Percentiles rank a stretch among this genome's conserved stretches.
phyloP scores from a whole-genome alignment of 2,113 vertebrate genomes.

The Lagopus muta region DNA sequence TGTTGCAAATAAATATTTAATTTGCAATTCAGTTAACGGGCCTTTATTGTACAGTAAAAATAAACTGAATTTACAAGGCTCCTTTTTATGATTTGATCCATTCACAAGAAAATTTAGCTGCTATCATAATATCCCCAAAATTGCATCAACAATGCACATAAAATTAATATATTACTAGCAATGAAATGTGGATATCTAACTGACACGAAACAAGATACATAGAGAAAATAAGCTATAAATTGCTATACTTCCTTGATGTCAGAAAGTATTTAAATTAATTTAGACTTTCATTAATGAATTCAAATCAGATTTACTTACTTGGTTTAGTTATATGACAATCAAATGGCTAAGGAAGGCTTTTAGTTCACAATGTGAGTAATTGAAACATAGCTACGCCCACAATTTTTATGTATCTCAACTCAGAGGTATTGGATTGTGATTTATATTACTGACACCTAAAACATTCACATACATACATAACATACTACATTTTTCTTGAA shows the following conservation, averaged over 20 bases:
- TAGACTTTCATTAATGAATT: conserved; percentile 47
- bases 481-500: not conserved
- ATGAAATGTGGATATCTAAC: not conserved
- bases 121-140: conserved; percentile 2
- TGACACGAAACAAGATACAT: conserved; percentile 3
- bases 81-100: conserved; percentile 52
- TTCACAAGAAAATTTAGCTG: conserved; percentile 36
- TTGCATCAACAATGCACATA: conserved; percentile 23
- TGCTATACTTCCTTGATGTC: not conserved
- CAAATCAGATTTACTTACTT: conserved; percentile 50
- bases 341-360: conserved; percentile 32
- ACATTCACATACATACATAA: not conserved
- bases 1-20: conserved; percentile 61
- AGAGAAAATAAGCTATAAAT: conserved; percentile 29
- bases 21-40: conserved; percentile 61
- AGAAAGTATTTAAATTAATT: conserved; percentile 53
- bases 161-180: conserved; percentile 34
- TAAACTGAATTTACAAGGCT: conserved; percentile 45
- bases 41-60: conserved; percentile 53
- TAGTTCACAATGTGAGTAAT: not conserved
- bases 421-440: not conserved
- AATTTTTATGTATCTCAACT: not conserved
- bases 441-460: conserved; percentile 2
- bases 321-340: conserved; percentile 6
- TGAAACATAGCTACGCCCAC: not conserved